Base-by-base conservation (phyloP, 2,797 vertebrate genomes). In the Enteromius radiatus region DNA sequence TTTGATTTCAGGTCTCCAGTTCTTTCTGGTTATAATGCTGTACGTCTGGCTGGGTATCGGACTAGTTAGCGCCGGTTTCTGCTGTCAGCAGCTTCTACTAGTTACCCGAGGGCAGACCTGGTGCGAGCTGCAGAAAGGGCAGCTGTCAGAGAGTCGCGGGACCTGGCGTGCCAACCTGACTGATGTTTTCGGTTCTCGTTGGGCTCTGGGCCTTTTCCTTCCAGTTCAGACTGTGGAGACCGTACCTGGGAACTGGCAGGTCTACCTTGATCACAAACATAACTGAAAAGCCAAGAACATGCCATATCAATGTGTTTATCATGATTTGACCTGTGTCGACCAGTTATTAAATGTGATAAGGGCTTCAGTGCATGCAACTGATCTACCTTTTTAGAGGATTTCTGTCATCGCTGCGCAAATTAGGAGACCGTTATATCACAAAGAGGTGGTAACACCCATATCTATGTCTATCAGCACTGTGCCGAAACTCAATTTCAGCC, bases 41-140 rank as follows among this genome's bases (percentile, higher is more conserved):
- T 98, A 99, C 64, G 96, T 99, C 91, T 99, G 98, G 98, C 94
- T 99, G 75, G 98, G 97, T 84, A 96, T 99, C 0, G 98, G 98
- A 81, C 93, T 99, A 91, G 97, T 98, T 87, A 98, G 97, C 0
- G 97, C 97, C 0, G 98, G 97, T 63, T 99, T 99, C 94, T 99
- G 97, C 87, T 98, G 96, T 92, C 98, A 99, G 90, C 98, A 99
- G 94, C 93, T 99, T 88, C 93, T 99, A 89, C 89, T 99, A 92
- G 96, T 99, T 86, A 94, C 97, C 75, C 95, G 96, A 0, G 98
- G 98, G 10, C 97, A 98, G 91, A 98, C 97, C 0, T 96, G 96
- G 91, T 97, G 97, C 90, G 96, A 98, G 93, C 88, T 96, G 93
- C 95, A 96, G 88, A 95, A 95, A 78, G 97, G 97, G 45, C 85